These are phyloP conservation scores for Pollachius pollachius DNA, from an alignment of 2,113 vertebrate species.

Conservation along the genomic window DNA sequence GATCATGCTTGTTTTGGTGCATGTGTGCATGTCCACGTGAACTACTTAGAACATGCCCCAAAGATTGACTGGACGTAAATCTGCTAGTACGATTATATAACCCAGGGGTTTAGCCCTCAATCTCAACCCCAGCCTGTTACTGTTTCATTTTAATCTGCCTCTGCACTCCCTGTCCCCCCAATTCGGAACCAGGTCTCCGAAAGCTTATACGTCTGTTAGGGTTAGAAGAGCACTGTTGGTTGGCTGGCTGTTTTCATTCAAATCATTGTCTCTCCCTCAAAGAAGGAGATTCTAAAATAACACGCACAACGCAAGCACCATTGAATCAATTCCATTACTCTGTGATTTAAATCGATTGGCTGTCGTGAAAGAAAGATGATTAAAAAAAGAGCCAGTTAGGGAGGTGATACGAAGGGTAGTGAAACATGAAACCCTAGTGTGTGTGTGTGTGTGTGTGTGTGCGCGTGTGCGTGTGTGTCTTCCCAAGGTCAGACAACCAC, in stretches of 20 bases:
- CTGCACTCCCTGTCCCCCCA: neutral
- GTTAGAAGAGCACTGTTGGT: conserved; percentile 1
- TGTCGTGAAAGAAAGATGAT: neutral
- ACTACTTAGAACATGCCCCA: neutral
- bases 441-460: neutral
- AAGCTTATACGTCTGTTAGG: conserved; percentile 3
- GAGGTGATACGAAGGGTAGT: neutral
- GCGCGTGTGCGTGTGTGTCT: neutral
- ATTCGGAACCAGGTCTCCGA: conserved; percentile 10
- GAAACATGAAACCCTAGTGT: neutral
- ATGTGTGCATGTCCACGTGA: conserved; percentile 22
- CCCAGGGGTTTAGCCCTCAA: neutral
- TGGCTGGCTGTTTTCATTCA: neutral
- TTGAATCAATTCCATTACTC: neutral
- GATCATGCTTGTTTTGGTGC: neutral
- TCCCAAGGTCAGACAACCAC: conserved; percentile 23
- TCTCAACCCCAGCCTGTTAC: neutral
- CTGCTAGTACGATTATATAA: conserved; percentile 10
- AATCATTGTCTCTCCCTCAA: neutral
- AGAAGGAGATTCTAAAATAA: too few species aligned
- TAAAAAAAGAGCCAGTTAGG: neutral
- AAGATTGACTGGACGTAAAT: neutral
- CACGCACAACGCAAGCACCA: too few species aligned
- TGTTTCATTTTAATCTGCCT: conserved; percentile 10
- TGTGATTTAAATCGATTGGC: neutral